A percentile compares a stretch with the other conserved stretches of the same genome.
Conservation (phyloP, 2,113 vertebrate species). For the Sapayoa aenigma region DNA sequence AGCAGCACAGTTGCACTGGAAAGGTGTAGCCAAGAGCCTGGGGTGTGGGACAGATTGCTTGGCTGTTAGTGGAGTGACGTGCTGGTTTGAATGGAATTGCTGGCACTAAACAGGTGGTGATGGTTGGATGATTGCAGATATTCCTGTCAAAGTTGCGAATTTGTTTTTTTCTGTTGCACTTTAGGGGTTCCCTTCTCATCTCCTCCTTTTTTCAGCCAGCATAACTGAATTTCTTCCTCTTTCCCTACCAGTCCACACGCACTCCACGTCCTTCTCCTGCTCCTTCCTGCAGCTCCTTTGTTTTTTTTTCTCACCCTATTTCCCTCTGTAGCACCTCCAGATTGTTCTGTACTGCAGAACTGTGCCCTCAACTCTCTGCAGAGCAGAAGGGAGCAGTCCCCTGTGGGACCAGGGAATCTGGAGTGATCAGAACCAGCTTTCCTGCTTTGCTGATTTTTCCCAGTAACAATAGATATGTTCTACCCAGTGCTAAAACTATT, state of each 20-base stretch:
- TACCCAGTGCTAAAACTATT: neutral
- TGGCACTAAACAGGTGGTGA: neutral
- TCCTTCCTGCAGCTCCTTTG: neutral
- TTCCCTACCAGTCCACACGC: neutral
- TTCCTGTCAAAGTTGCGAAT: neutral
- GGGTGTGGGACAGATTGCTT: neutral
- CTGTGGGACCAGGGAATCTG: neutral
- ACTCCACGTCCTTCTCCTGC: neutral
- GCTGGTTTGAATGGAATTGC: neutral
- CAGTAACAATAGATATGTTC: neutral
- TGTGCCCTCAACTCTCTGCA: neutral
- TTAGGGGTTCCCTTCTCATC: neutral
- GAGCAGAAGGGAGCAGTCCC: neutral
- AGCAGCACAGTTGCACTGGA: neutral
- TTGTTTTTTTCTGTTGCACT: neutral
- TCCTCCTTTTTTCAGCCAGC: neutral
- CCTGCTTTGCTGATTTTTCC: neutral
- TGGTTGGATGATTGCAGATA: neutral
- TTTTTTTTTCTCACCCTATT: neutral
- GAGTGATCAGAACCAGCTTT: neutral
- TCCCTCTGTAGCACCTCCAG: neutral
- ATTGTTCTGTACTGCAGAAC: neutral
- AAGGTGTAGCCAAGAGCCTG: neutral
- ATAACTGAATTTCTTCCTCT: neutral
- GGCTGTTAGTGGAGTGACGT: neutral